Evolutionary conservation across 2,888 invertebrate genomes (phyloP).

Genomic region (Agrochola circellaris): DNA sequence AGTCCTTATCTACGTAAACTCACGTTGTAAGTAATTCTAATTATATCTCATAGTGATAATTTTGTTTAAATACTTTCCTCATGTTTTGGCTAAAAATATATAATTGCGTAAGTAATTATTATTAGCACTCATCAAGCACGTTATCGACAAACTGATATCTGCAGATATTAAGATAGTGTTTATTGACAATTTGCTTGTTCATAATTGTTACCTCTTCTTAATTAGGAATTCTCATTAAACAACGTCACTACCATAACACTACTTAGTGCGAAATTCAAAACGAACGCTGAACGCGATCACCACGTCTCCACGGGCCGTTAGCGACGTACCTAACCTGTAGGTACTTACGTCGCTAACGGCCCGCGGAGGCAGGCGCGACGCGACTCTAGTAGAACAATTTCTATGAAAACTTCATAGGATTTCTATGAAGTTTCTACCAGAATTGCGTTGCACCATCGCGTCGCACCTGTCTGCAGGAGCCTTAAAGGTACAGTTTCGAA

Average conservation of each 20-base stretch:
- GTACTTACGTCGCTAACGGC: neutral
- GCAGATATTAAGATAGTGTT: constrained; percentile 12
- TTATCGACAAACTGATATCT: constrained; percentile 15
- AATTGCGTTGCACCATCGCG: too few relatives aligned
- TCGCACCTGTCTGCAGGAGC: too few relatives aligned
- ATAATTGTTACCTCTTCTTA: neutral
- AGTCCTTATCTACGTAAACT: constrained; percentile 10
- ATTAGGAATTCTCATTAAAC: neutral
- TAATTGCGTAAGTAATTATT: constrained; percentile 22
- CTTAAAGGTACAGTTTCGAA: too few relatives aligned
- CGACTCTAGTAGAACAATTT: too few relatives aligned
- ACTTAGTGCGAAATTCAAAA: too few relatives aligned
- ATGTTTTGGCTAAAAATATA: constrained; percentile 26
- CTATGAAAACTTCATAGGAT: too few relatives aligned
- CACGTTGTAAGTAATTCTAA: constrained; percentile 31
- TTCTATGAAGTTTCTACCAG: too few relatives aligned
- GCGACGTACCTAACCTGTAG: too few relatives aligned
- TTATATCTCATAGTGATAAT: constrained; percentile 38
- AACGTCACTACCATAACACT: neutral
- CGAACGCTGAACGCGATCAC: too few relatives aligned
- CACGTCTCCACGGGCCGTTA: too few relatives aligned
- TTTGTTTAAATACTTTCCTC: constrained; percentile 7
- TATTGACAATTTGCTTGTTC: constrained; percentile 20
- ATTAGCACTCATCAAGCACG: constrained; percentile 1
- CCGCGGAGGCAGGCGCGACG: too few relatives aligned